These are phyloP conservation scores for Brachypteracias leptosomus DNA, from an alignment of 2,113 vertebrate species.

Conservation along the genomic window DNA sequence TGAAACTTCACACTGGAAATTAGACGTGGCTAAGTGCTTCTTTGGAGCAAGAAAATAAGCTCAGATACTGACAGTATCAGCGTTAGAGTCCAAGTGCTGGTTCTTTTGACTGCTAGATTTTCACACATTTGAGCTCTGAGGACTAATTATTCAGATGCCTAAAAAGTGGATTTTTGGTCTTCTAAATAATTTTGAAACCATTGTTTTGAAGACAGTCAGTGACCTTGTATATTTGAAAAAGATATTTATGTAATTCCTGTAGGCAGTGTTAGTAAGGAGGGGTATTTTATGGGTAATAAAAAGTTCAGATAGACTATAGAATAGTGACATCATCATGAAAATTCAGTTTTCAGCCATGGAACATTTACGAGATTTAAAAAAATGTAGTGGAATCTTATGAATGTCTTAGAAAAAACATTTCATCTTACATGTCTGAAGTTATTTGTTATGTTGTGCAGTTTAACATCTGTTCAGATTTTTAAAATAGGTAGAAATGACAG, in stretches of 20 bases:
- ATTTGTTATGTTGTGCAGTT: background rate
- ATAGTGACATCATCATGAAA: background rate
- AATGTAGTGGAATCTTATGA: background rate
- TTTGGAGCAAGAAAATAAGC: background rate
- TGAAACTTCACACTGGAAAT: background rate
- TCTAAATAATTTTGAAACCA: background rate
- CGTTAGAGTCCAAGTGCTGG: background rate
- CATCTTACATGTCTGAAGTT: background rate
- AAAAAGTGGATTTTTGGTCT: background rate
- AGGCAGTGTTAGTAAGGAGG: background rate
- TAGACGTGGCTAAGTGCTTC: background rate
- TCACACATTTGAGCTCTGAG: background rate
- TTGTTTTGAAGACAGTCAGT: background rate
- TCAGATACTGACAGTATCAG: background rate
- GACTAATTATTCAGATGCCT: background rate
- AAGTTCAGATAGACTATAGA: background rate
- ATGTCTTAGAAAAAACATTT: background rate
- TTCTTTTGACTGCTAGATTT: background rate
- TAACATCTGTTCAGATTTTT: constrained; percentile 33
- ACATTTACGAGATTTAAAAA: background rate
- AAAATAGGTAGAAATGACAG: constrained; percentile 25
- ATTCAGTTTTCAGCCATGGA: background rate
- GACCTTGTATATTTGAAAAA: background rate
- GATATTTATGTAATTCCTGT: background rate
- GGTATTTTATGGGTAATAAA: background rate